These are phyloP conservation scores for Drosophila varians DNA, from an alignment of 1,140 invertebrate genomes.

Conservation along the genomic window DNA sequence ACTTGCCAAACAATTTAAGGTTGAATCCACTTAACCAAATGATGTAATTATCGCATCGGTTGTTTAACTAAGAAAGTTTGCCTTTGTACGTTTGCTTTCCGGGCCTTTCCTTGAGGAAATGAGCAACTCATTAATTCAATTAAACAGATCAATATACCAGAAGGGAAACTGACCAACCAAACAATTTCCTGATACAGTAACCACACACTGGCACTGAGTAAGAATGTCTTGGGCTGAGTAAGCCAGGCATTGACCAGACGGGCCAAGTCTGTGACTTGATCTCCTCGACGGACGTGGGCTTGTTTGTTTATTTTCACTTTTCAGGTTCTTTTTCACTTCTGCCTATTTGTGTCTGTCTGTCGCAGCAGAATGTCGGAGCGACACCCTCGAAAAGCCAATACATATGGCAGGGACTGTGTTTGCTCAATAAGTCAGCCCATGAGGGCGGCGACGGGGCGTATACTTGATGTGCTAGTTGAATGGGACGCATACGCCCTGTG, in stretches of 20 bases:
- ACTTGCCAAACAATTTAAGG: not conserved
- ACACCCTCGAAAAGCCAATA: slow-evolving; percentile 9
- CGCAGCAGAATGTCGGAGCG: slow-evolving; percentile 4
- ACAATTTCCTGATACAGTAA: not conserved
- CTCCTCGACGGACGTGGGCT: not conserved
- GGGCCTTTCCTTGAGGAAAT: not conserved
- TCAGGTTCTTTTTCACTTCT: slow-evolving; percentile 62
- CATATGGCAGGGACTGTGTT: slow-evolving; percentile 23
- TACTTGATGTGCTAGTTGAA: slow-evolving; percentile 54
- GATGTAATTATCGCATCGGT: slow-evolving; percentile 14
- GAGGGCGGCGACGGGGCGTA: slow-evolving; percentile 49
- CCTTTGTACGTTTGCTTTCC: slow-evolving; percentile 7
- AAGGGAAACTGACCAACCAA: not conserved
- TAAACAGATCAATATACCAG: slow-evolving; percentile 27
- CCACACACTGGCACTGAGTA: not conserved
- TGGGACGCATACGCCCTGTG: slow-evolving; percentile 24
- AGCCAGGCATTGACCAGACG: slow-evolving; percentile 15
- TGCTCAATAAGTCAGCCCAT: slow-evolving; percentile 29
- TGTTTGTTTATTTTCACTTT: slow-evolving; percentile 52
- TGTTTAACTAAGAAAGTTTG: slow-evolving; percentile 9
- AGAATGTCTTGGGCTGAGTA: slow-evolving; percentile 26
- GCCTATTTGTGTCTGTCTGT: slow-evolving; percentile 40
- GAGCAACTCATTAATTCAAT: slow-evolving; percentile 27
- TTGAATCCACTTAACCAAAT: slow-evolving; percentile 2
- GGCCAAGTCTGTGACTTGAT: slow-evolving; percentile 29